Conservation (phyloP, 2,797 vertebrate genomes). For the Hephaestus fuliginosus region DNA sequence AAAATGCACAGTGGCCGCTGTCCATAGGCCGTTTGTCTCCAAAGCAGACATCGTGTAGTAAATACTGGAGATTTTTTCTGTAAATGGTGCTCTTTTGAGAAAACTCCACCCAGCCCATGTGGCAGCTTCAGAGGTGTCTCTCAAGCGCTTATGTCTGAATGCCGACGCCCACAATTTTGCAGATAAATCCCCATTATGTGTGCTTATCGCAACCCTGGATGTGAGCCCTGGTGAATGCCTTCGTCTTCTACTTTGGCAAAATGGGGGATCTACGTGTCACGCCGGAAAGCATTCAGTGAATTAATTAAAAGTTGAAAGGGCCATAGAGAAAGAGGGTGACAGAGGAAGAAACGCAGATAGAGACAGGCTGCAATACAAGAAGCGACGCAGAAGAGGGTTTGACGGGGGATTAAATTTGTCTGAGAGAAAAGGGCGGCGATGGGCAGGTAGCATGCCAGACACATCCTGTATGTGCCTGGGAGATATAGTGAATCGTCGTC, state of each 20-base stretch:
- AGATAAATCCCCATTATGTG: slow-evolving; percentile 64
- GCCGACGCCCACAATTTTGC: slow-evolving; percentile 50
- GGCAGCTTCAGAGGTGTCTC: slow-evolving; percentile 45
- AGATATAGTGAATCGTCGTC: background rate
- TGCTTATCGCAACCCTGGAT: slow-evolving; percentile 61
- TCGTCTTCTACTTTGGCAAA: slow-evolving; percentile 48
- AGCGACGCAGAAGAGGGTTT: slow-evolving; percentile 13
- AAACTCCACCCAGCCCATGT: slow-evolving; percentile 29
- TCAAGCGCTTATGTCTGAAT: slow-evolving; percentile 53
- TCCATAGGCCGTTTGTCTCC: slow-evolving; percentile 14
- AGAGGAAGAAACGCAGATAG: slow-evolving; percentile 36
- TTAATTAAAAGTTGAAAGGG: slow-evolving; percentile 69
- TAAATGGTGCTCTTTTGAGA: slow-evolving; percentile 30
- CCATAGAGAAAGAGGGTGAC: slow-evolving; percentile 32
- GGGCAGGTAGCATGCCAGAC: slow-evolving; percentile 1
- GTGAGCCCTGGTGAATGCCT: slow-evolving; percentile 53
- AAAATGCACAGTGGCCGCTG: slow-evolving; percentile 17
- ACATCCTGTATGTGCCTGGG: slow-evolving; percentile 8
- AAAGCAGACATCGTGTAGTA: slow-evolving; percentile 29
- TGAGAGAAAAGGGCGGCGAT: background rate
- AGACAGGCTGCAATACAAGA: slow-evolving; percentile 26
- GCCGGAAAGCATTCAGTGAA: slow-evolving; percentile 57
- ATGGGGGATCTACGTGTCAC: slow-evolving; percentile 49
- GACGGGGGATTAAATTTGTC: slow-evolving; percentile 14
- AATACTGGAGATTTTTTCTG: slow-evolving; percentile 29